Conservation (phyloP, 2,797 vertebrate genomes). For the Pitangus sulphuratus region DNA sequence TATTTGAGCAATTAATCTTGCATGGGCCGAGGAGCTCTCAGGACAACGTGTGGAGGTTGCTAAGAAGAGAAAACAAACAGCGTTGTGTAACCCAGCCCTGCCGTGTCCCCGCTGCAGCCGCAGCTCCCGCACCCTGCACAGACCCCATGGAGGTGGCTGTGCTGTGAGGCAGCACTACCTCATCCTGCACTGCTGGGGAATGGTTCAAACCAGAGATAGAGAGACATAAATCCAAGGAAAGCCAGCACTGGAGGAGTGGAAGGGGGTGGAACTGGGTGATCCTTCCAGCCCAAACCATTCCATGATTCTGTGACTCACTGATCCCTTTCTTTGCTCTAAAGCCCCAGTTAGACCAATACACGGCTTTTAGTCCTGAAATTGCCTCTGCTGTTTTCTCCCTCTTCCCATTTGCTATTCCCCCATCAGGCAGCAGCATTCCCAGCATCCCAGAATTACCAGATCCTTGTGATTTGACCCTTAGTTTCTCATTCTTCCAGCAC, state of each 20-base stretch:
- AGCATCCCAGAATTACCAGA: background rate
- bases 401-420: background rate
- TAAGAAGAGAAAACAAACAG: slow-evolving; percentile 45
- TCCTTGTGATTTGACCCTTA: background rate
- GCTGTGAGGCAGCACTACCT: background rate
- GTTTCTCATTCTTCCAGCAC: background rate
- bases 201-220: background rate
- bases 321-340: background rate
- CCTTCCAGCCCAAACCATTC: background rate
- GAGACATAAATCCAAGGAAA: background rate
- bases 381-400: background rate
- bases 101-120: background rate
- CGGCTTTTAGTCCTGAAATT: background rate
- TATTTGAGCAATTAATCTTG: slow-evolving; percentile 21
- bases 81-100: background rate
- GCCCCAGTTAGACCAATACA: background rate
- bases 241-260: fast-evolving
- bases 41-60: slow-evolving; percentile 19
- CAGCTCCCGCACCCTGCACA: background rate
- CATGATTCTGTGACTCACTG: fast-evolving
- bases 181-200: fast-evolving
- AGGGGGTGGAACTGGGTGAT: background rate
- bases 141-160: background rate
- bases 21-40: background rate
- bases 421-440: background rate